A percentile compares a stretch with the other conserved stretches of the same genome.
phyloP scores from a whole-genome alignment of 2,113 vertebrate genomes.

The Eolophus roseicapilla region DNA sequence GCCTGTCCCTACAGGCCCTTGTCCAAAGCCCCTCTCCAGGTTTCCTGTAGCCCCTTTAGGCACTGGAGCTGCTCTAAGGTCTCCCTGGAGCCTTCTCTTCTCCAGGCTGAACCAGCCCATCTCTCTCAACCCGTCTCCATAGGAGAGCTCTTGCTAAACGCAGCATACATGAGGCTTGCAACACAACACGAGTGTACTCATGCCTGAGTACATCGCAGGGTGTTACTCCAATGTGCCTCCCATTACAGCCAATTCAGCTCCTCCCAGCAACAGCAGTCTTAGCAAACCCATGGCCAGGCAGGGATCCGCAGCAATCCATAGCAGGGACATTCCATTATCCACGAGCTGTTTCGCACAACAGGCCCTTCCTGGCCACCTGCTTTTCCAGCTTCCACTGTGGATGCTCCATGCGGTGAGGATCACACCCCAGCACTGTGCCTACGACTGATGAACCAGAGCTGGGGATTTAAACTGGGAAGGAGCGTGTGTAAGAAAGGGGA shows the following conservation, averaged over 20 bases:
- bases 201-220: accelerated
- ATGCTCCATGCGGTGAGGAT: background rate
- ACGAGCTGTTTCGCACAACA: background rate
- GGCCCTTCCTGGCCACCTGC: background rate
- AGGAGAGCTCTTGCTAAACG: background rate
- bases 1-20: background rate
- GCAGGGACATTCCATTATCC: background rate
- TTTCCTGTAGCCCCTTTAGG: background rate
- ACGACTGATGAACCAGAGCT: accelerated
- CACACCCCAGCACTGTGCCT: background rate
- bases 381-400: background rate
- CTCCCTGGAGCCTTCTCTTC: background rate
- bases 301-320: accelerated
- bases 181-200: accelerated
- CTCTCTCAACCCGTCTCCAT: background rate
- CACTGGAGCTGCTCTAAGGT: background rate
- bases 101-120: background rate
- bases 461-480: background rate
- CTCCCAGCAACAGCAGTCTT: background rate
- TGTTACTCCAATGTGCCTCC: background rate
- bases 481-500: accelerated
- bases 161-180: accelerated
- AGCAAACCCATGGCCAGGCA: background rate
- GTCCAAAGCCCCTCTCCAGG: background rate
- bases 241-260: background rate